Base-by-base conservation (phyloP, 2,113 vertebrate genomes). In the Trachemys scripta region DNA sequence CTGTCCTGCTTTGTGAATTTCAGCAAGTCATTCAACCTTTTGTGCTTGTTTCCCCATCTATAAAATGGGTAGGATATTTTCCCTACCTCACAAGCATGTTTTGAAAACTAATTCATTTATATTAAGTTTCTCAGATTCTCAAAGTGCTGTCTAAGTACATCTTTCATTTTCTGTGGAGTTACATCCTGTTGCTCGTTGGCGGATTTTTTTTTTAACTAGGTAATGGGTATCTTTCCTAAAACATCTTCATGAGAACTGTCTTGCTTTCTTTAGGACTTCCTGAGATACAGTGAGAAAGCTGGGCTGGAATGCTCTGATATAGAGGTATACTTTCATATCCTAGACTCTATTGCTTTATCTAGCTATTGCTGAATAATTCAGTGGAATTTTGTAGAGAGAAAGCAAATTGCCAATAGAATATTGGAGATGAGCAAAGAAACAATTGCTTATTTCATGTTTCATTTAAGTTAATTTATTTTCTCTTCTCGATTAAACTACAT, bases 261-360 rank as follows among this genome's bases (percentile, higher is more conserved):
- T 89, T 96, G 84, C 75, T 83, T 94, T 92, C 94, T 95, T 75
- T 95, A 99, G 99, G 99, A 99, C 96, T 99, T 99, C 97, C 97
- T 99, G 96, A 99, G 99, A 98, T 99, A 98, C 97, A 99, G 99
- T 85, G 97, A 97, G 93, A 99, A 99, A 98, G 99, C 99, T 82
- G 99, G 99, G 53, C 96, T 99, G 91, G 99, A 99, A 96, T 99
- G 99, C 96, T 98, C 99, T 4, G 99, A 99, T 83, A 99, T 99
- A 31, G 99, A 99, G 99, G 99, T 99, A 97, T 87, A 92, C 96
- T 89, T 98, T 96, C 56, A 59, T 69, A 27, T 82, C 35, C 45
- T 82, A 51, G 59, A 91, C 82, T 95, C 75, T 54, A n/a, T 17
- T 38, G 22, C 65, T 76, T 78, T 57, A 86, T 86, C 65, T 72